Conservation (phyloP, 1,140 invertebrate species). For the Drosophila lacteicornis region DNA sequence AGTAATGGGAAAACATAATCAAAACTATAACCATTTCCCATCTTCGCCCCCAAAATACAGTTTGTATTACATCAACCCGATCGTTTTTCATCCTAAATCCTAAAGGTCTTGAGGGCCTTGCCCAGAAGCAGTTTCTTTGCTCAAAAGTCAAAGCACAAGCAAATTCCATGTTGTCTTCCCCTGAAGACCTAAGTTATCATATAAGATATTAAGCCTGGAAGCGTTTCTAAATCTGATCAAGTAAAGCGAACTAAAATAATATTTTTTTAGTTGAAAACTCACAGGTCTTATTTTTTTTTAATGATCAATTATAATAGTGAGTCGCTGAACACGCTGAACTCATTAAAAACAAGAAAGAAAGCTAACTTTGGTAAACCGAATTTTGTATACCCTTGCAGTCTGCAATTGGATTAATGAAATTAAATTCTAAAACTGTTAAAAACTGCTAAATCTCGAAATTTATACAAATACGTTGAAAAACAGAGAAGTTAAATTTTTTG, state of each 20-base stretch:
- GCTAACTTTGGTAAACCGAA: no score
- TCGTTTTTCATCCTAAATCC: not conserved
- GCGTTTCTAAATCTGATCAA: constrained; percentile 3
- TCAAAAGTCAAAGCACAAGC: constrained; percentile 41
- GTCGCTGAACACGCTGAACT: no score
- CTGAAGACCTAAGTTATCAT: constrained; percentile 21
- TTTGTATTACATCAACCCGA: not conserved
- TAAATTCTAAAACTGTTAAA: no score
- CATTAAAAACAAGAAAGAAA: no score
- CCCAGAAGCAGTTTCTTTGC: constrained; percentile 36
- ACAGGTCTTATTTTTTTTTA: not conserved
- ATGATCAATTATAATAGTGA: no score
- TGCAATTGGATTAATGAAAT: no score
- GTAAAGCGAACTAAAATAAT: no score
- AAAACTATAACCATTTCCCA: constrained; percentile 27
- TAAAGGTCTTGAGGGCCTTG: not conserved
- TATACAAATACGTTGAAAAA: no score
- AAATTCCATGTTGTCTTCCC: constrained; percentile 53
- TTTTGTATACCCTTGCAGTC: no score
- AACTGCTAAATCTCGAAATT: no score
- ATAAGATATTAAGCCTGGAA: constrained; percentile 14
- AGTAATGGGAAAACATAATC: constrained; percentile 46
- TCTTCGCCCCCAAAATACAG: constrained; percentile 1
- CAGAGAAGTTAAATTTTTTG: no score
- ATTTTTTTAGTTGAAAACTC: not conserved